Evolutionary conservation across 1,140 invertebrate genomes (phyloP), one percentile per base, ranked within the genome.

Genomic region (Drosophila mayri): DNA sequence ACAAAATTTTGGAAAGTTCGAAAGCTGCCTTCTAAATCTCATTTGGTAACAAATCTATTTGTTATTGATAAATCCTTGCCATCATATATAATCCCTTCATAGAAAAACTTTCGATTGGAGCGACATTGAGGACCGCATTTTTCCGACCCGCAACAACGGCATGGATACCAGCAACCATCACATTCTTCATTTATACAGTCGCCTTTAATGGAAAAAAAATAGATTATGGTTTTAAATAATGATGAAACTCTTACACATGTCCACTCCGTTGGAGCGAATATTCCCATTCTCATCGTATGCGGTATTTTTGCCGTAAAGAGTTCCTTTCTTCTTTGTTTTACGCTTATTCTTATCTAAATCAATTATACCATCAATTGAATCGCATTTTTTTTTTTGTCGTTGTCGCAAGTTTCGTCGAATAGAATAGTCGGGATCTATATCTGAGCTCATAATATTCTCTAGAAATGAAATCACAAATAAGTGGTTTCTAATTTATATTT

Each of bases 151-250:
- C 91, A 92, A 54, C 59, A 78, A 8, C 68, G 70, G 35, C 91
- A 92, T 30, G 73, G 70, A 40, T 61, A 81, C 91, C 91, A 92
- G 49, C 91, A 92, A 10, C 91, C 91, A 11, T 68, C 74, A 47
- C 91, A 92, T 3, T 76, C 65, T 1, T 75, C 74, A 40, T 90
- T 86, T 83, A 92, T 85, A 35, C 91, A 92, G 49, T 92, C 91
- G 11, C 65, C 65, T 68, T 22, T 35, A 28, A 50, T 18, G 12
- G 38, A 61, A 11, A 30, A 4, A 11, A 0, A 20, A 14, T 12
- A 16, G 3, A 28, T 4, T 14, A 28, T 10, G 28, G 25, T 28
- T 22, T 35, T 8, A 12, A 60, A n/a, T 25, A 35, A 9, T 16
- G 12, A 25, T n/a, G 7, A 49, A 16, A 38, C 1, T 11, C 44